Conservation (phyloP, 2,113 vertebrate genomes). For the Hypomesus transpacificus region DNA sequence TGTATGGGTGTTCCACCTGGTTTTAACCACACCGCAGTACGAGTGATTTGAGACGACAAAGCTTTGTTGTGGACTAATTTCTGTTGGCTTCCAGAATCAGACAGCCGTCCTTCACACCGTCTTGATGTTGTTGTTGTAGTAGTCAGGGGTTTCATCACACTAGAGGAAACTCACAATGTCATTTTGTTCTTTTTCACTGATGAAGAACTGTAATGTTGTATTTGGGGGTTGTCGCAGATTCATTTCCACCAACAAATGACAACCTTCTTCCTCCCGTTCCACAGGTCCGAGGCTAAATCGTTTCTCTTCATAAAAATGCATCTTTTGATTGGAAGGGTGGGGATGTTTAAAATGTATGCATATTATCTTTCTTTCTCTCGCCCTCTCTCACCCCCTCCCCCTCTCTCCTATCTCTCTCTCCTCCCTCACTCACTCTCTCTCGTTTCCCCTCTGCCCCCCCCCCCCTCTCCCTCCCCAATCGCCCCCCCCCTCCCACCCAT, state of each 20-base stretch:
- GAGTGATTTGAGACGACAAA: slow-evolving; percentile 35
- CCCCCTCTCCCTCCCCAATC: slow-evolving; percentile 20
- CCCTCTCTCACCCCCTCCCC: slow-evolving; percentile 45
- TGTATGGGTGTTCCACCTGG: too few relatives aligned
- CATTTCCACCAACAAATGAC: slow-evolving; percentile 69
- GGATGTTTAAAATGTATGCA: slow-evolving; percentile 72
- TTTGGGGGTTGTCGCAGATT: slow-evolving; percentile 60
- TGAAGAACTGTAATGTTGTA: slow-evolving; percentile 68
- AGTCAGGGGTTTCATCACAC: slow-evolving; percentile 40
- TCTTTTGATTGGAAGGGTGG: slow-evolving; percentile 71
- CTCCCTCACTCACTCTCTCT: slow-evolving; percentile 29
- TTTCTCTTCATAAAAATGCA: slow-evolving; percentile 68
- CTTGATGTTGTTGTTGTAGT: slow-evolving; percentile 44
- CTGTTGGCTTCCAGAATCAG: slow-evolving; percentile 46
- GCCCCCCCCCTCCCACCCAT: slow-evolving; percentile 43
- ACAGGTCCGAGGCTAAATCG: slow-evolving; percentile 57
- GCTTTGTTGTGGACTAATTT: slow-evolving; percentile 53
- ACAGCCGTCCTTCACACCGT: slow-evolving; percentile 37
- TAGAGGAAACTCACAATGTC: slow-evolving; percentile 65
- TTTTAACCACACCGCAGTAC: too few relatives aligned
- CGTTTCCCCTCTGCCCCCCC: slow-evolving; percentile 20
- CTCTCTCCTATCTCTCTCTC: slow-evolving; percentile 27
- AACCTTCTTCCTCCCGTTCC: slow-evolving; percentile 50
- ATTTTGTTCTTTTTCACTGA: slow-evolving; percentile 58
- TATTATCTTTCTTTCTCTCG: slow-evolving; percentile 70